Evolutionary conservation across 2,113 vertebrate genomes (phyloP).

Genomic region (Poecile atricapillus): DNA sequence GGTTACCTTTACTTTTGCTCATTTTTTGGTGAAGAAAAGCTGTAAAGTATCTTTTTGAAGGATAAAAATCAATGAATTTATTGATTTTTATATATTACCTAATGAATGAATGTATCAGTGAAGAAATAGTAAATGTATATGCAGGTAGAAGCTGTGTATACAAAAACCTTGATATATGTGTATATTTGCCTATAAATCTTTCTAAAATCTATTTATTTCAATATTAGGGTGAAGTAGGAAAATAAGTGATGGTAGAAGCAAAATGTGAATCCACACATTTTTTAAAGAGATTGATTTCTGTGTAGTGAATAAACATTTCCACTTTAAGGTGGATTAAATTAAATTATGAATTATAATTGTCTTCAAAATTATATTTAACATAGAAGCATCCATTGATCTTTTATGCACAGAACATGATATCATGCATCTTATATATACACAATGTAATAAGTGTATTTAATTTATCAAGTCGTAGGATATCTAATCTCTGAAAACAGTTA

Average conservation of each 20-base stretch:
- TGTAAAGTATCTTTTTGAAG: neutral
- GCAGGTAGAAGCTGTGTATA: neutral
- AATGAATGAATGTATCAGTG: neutral
- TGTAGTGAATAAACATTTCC: slow-evolving; percentile 4
- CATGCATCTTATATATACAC: neutral
- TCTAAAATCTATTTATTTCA: slow-evolving; percentile 11
- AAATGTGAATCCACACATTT: neutral
- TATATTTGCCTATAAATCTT: neutral
- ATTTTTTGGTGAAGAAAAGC: neutral
- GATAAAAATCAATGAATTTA: neutral
- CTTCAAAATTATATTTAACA: slow-evolving; percentile 16
- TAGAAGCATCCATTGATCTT: slow-evolving; percentile 18
- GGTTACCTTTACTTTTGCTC: neutral
- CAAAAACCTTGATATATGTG: neutral
- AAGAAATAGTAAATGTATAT: neutral
- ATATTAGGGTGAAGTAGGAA: neutral
- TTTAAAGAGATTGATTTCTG: slow-evolving; percentile 27
- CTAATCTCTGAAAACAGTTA: slow-evolving; percentile 38
- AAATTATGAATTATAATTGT: slow-evolving; percentile 37
- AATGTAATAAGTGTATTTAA: neutral
- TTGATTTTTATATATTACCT: too few relatives aligned
- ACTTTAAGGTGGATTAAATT: slow-evolving; percentile 48
- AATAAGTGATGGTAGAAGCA: neutral
- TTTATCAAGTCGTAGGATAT: slow-evolving; percentile 21
- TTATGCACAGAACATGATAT: neutral